phyloP scores from a whole-genome alignment of 2,113 vertebrate genomes.

The Benitochromis conjunctus region DNA sequence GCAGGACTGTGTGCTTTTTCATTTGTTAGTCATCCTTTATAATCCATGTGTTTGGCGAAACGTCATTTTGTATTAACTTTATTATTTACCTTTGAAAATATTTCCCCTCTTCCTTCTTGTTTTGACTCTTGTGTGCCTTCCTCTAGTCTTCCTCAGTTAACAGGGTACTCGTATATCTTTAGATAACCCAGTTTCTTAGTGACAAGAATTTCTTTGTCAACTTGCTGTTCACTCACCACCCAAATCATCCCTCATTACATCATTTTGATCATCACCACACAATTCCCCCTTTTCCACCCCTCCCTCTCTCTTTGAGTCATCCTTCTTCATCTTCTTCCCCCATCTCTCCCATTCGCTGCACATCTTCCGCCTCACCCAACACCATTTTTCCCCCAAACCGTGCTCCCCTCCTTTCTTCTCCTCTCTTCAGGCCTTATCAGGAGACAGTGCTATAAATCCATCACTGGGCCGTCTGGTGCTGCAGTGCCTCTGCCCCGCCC shows the following conservation, averaged over 20 bases:
- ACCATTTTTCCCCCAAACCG: not conserved
- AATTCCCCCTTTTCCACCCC: not conserved
- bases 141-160: conserved; percentile 60
- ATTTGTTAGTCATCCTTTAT: not conserved
- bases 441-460: conserved; percentile 89
- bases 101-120: conserved; percentile 4
- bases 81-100: not conserved
- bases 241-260: not conserved
- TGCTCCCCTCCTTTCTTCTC: not conserved
- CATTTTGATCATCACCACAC: not conserved
- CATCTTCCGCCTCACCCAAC: not conserved
- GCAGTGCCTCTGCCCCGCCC: conserved; percentile 87
- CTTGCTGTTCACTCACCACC: not conserved
- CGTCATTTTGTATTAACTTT: not conserved
- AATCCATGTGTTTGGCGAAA: not conserved
- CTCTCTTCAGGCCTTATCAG: conserved; percentile 83
- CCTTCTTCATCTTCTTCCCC: not conserved
- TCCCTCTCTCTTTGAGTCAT: conserved; percentile 1
- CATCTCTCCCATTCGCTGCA: not conserved
- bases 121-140: conserved; percentile 38
- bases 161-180: conserved; percentile 61
- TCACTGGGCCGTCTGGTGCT: conserved; percentile 88
- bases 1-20: not conserved
- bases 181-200: conserved; percentile 22
- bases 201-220: conserved; percentile 7